These are phyloP conservation scores for Labeo catla DNA, from an alignment of 2,113 vertebrate species.

Conservation along the genomic window DNA sequence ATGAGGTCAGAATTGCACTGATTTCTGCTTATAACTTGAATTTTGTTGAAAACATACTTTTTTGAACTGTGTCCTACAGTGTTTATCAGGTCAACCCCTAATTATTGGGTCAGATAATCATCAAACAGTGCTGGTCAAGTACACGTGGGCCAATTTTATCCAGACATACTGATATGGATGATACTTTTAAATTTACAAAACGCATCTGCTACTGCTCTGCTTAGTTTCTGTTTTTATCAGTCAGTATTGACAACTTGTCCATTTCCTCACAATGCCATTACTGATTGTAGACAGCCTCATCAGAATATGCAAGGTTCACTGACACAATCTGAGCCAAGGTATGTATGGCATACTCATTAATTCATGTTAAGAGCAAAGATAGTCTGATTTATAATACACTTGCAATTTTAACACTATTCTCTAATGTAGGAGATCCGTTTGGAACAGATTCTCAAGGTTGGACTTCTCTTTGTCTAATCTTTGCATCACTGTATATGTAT, in stretches of 20 bases:
- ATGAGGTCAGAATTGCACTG: too few relatives aligned
- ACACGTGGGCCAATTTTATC: neutral
- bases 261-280: neutral
- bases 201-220: neutral
- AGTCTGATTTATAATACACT: neutral
- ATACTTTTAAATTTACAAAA: neutral
- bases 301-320: neutral
- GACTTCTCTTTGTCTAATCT: neutral
- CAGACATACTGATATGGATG: neutral
- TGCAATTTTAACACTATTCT: neutral
- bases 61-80: too few relatives aligned
- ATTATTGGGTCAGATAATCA: too few relatives aligned
- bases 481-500: neutral
- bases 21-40: neutral
- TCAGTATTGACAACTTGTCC: neutral
- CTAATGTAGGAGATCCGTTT: neutral
- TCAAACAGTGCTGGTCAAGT: neutral
- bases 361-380: neutral
- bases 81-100: neutral
- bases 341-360: neutral
- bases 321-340: neutral
- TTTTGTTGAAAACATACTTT: neutral
- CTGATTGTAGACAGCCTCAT: neutral
- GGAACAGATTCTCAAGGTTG: conserved; percentile 22
- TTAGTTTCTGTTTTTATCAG: neutral